phyloP scores from a whole-genome alignment of 2,113 vertebrate genomes.

The Lagopus muta region DNA sequence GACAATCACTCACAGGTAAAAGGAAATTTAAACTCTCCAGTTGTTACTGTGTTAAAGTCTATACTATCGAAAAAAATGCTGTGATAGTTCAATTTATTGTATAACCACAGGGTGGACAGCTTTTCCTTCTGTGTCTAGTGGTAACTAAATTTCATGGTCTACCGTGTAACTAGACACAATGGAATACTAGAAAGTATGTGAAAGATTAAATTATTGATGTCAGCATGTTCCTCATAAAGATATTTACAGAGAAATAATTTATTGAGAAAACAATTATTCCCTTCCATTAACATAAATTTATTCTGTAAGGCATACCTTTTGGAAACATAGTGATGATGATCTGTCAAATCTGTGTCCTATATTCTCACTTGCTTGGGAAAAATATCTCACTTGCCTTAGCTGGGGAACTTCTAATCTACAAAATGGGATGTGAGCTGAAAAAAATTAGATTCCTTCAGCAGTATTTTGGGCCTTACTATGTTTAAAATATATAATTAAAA shows the following conservation, averaged over 20 bases:
- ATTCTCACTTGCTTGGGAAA: neutral
- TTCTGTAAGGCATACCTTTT: neutral
- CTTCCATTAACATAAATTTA: neutral
- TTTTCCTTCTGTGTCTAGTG: neutral
- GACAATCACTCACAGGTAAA: neutral
- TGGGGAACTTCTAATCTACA: neutral
- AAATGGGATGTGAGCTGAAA: neutral
- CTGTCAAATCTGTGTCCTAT: rapidly evolving
- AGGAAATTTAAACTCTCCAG: neutral
- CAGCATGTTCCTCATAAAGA: neutral
- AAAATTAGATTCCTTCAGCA: neutral
- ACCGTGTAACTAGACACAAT: neutral
- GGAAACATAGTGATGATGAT: neutral
- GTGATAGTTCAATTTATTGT: neutral
- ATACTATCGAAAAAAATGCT: neutral
- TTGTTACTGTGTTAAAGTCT: neutral
- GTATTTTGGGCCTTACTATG: neutral
- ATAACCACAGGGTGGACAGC: neutral
- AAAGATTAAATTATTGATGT: slow-evolving; percentile 14
- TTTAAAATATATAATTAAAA: neutral
- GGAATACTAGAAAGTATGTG: neutral
- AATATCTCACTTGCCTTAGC: neutral
- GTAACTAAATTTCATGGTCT: slow-evolving; percentile 46
- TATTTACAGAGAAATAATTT: neutral
- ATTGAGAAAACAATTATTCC: neutral